phyloP scores from a whole-genome alignment of 2,797 vertebrate genomes.

The Huso huso region DNA sequence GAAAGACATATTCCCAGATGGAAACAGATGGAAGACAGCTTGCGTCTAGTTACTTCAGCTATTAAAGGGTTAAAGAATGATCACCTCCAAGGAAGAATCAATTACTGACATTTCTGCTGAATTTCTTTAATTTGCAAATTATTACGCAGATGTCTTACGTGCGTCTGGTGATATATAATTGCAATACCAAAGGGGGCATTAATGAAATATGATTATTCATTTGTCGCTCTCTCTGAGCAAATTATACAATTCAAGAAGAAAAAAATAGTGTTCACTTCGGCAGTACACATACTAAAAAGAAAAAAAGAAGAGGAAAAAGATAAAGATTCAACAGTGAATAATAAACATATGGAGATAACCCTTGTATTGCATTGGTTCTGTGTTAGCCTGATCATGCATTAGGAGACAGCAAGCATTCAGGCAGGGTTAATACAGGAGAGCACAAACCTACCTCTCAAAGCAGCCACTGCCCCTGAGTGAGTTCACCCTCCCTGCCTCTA shows the following conservation, averaged over 20 bases:
- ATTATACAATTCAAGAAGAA: neutral
- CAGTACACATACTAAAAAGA: neutral
- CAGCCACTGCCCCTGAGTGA: no score
- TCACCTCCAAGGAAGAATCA: neutral
- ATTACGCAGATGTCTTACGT: neutral
- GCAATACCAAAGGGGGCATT: neutral
- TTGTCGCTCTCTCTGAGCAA: neutral
- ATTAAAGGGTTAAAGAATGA: neutral
- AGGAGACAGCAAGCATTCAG: no score
- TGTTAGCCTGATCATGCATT: no score
- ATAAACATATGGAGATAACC: no score
- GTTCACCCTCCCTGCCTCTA: no score
- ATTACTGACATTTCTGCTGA: neutral
- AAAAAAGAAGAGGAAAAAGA: neutral
- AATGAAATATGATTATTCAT: neutral
- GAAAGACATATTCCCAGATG: neutral
- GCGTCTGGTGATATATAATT: neutral
- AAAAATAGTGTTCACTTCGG: neutral
- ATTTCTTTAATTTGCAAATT: neutral
- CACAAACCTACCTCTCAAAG: no score
- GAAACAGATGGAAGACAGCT: neutral
- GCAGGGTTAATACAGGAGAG: no score
- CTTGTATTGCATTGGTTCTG: no score
- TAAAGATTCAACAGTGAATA: neutral
- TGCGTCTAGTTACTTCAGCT: neutral